Conservation (phyloP, 1,140 invertebrate species). For the Lepidurus packardi region DNA sequence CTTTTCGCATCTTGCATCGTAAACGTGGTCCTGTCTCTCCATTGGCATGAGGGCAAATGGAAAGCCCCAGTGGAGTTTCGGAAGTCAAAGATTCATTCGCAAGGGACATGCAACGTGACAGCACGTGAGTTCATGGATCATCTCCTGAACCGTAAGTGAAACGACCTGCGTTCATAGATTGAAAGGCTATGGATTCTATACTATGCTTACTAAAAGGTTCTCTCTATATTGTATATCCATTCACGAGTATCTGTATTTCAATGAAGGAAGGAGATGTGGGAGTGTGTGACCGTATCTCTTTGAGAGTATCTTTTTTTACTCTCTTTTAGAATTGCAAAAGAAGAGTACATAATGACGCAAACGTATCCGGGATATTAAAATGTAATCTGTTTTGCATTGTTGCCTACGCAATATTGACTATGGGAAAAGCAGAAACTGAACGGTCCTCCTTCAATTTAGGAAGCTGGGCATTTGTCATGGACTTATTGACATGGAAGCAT, state of each 20-base stretch:
- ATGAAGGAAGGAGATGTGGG: no score
- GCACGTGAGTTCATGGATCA: slow-evolving; percentile 3
- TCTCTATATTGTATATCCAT: no score
- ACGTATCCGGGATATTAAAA: neutral
- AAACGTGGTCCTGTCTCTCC: neutral
- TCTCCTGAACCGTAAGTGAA: neutral
- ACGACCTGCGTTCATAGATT: neutral
- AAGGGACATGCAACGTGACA: neutral
- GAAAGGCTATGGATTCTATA: neutral
- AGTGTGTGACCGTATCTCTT: no score
- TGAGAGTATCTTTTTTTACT: no score
- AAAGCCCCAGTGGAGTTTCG: neutral
- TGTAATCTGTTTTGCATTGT: neutral
- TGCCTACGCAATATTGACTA: neutral
- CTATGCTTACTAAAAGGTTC: neutral
- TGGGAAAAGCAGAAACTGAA: neutral
- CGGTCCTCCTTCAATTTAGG: neutral
- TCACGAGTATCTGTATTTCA: no score
- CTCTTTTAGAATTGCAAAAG: no score
- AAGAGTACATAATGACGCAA: no score
- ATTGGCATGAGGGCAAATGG: neutral
- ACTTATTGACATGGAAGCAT: neutral
- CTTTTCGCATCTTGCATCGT: neutral
- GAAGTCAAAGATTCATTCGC: neutral
- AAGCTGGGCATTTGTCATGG: neutral